phyloP scores from a whole-genome alignment of 2,113 vertebrate species.

The Otus sunia region DNA sequence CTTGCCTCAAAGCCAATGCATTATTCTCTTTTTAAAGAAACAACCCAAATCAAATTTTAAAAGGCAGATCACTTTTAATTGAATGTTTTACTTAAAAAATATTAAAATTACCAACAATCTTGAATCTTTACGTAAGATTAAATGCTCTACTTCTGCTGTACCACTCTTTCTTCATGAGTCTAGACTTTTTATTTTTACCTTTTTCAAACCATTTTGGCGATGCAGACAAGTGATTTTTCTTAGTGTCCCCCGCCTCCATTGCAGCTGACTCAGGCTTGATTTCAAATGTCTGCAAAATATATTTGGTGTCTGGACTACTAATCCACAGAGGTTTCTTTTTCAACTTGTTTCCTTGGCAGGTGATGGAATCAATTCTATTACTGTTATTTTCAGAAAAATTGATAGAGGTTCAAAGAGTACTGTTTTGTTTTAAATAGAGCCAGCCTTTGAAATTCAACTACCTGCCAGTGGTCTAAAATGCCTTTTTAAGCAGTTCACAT shows the following conservation, averaged over 20 bases:
- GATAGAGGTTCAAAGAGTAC: conserved; percentile 38
- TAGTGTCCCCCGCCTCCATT: not conserved
- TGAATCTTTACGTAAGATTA: not conserved
- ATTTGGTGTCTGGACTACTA: conserved; percentile 34
- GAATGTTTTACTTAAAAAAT: not conserved
- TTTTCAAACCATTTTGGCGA: not conserved
- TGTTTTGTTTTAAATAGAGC: conserved; percentile 45
- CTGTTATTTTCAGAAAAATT: conserved; percentile 9
- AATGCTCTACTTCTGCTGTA: not conserved
- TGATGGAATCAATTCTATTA: conserved; percentile 32
- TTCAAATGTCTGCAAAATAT: conserved; percentile 24
- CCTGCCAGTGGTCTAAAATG: conserved; percentile 27
- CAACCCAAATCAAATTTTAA: not conserved
- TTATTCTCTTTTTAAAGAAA: not conserved
- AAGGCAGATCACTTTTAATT: not conserved
- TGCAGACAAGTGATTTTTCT: not conserved
- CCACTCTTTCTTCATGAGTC: not conserved
- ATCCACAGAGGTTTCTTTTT: conserved; percentile 28
- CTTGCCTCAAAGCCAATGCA: not conserved
- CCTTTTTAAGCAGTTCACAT: conserved; percentile 23
- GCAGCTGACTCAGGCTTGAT: not conserved
- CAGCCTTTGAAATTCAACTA: conserved; percentile 53
- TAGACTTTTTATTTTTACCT: not conserved
- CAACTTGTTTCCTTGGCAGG: conserved; percentile 22
- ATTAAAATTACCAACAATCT: not conserved